Evolutionary conservation across 2,797 vertebrate genomes (phyloP).

Genomic region (Rhabdophis nuchalis): DNA sequence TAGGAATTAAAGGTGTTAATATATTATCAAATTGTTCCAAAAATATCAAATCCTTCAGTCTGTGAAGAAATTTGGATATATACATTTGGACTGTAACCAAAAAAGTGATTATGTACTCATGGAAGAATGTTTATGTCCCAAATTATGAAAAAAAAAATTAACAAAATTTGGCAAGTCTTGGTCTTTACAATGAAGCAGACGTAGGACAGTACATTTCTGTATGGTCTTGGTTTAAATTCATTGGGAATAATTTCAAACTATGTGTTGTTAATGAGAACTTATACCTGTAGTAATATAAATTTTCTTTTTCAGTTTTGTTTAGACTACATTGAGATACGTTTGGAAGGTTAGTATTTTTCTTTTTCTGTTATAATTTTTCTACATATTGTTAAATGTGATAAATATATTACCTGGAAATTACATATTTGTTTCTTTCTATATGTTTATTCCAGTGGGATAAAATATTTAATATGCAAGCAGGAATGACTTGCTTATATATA

Average conservation of each 20-base stretch:
- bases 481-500: background rate
- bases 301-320: constrained; percentile 80
- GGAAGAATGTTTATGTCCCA: background rate
- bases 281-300: constrained; percentile 11
- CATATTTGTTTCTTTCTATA: background rate
- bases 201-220: background rate
- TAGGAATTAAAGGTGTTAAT: background rate
- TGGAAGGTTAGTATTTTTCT: constrained; percentile 78
- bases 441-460: background rate
- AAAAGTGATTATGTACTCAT: background rate
- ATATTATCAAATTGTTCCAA: background rate
- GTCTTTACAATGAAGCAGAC: background rate
- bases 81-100: background rate
- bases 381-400: background rate
- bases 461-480: too few species aligned
- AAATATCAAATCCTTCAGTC: background rate
- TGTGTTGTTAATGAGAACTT: background rate
- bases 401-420: background rate
- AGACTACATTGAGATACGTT: constrained; percentile 86
- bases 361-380: background rate
- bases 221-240: background rate
- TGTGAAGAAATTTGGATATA: background rate
- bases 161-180: background rate
- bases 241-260: background rate
- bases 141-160: background rate